Percentiles rank a stretch among this genome's conserved stretches.
Conservation (phyloP, 2,113 vertebrate species). For the Ovis aries region ARS-UI_Ramb_v3.0 NC_056063.1:10607001-10607500, state of each 20-base stretch:
- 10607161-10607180: not conserved
- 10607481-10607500: not conserved
- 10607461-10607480: not conserved
- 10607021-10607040: not conserved
- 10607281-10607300: not conserved
- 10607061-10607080: not conserved
- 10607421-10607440: not conserved
- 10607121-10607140: not conserved
- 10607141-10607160: not conserved
- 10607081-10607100: not conserved
- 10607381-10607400: not conserved
- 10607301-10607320: not conserved
- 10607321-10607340: not conserved
- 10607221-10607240: not conserved
- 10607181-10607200: not conserved
- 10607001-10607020: not conserved
- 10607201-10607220: not conserved
- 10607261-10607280: not conserved
- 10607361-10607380: not conserved
- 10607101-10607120: not conserved
- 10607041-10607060: not conserved
- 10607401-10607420: not conserved
- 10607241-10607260: not conserved
- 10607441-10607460: not conserved
- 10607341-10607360: not conserved